These are phyloP conservation scores for Lagocephalus sceleratus DNA, from an alignment of 2,797 vertebrate genomes.

Conservation along the genomic window DNA sequence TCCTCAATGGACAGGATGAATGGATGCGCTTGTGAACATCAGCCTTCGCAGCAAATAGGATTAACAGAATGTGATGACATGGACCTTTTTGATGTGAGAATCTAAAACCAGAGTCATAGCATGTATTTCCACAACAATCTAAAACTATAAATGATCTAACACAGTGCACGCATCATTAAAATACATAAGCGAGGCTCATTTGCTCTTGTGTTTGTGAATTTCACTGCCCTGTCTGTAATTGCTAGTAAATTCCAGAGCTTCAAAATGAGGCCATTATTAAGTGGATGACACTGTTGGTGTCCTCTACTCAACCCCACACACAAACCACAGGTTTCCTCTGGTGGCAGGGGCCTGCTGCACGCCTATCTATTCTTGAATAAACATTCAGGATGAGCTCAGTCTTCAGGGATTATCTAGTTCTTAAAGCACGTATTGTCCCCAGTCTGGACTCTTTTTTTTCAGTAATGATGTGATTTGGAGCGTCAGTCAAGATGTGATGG, in stretches of 20 bases:
- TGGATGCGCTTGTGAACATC: conserved; percentile 48
- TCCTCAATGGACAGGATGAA: conserved; percentile 46
- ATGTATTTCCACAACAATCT: not conserved
- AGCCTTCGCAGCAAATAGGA: conserved; percentile 15
- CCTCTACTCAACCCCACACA: conserved; percentile 40
- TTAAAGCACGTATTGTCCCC: not conserved
- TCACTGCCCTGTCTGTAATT: too few species aligned
- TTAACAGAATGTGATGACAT: conserved; percentile 18
- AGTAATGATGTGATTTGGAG: not conserved
- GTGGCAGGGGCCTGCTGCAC: not conserved
- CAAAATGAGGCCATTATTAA: conserved; percentile 6
- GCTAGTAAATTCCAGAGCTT: not conserved
- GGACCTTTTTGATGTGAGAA: conserved; percentile 6
- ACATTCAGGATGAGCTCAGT: not conserved
- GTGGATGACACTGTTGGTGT: conserved; percentile 4
- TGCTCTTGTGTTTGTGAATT: not conserved
- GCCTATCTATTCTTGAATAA: not conserved
- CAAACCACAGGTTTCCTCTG: conserved; percentile 44
- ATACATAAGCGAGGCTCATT: not conserved
- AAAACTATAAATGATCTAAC: not conserved
- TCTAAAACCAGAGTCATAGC: conserved; percentile 3
- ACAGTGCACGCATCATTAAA: not conserved
- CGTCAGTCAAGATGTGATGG: conserved; percentile 5
- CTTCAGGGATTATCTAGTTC: not conserved
- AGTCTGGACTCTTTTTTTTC: not conserved